Evolutionary conservation across 2,888 invertebrate species (phyloP).

Genomic region (Dasysyrphus tricinctus): DNA sequence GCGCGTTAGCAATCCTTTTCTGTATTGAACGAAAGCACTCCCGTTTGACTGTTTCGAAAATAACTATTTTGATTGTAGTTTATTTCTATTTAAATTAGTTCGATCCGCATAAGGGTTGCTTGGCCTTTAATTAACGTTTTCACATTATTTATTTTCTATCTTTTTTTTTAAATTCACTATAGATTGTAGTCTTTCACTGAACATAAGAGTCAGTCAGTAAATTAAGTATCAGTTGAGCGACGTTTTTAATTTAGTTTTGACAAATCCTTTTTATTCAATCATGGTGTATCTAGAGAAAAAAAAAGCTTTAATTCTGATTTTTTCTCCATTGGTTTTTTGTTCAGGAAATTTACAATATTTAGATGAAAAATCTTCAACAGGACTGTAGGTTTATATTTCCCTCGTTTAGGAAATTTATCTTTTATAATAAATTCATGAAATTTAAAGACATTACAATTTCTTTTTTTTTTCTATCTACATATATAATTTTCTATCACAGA

Average conservation of each 20-base stretch:
- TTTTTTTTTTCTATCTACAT: conserved; percentile 55
- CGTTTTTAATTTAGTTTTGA: conserved; percentile 34
- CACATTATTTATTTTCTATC: not conserved
- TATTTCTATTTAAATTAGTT: conserved; percentile 27
- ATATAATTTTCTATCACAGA: conserved; percentile 66
- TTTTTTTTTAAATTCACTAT: not conserved
- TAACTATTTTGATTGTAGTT: conserved; percentile 18
- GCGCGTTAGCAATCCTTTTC: conserved; percentile 45
- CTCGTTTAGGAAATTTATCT: not conserved
- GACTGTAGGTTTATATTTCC: not conserved
- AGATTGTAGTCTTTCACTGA: not conserved
- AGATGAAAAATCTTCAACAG: not conserved
- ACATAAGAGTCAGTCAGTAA: not conserved
- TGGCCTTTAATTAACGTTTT: not conserved
- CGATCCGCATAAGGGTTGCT: not conserved
- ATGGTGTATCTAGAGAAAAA: conserved; percentile 62
- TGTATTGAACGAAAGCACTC: conserved; percentile 58
- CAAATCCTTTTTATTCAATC: conserved; percentile 43
- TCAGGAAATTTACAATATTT: not conserved
- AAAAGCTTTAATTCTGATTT: conserved; percentile 58
- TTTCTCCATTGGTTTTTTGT: conserved; percentile 35
- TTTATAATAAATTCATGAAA: not conserved
- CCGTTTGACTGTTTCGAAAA: conserved; percentile 35
- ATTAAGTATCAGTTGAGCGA: conserved; percentile 25
- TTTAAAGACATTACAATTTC: conserved; percentile 16